Conservation (phyloP, 1,140 invertebrate species). For the Piezodorus guildinii region DNA sequence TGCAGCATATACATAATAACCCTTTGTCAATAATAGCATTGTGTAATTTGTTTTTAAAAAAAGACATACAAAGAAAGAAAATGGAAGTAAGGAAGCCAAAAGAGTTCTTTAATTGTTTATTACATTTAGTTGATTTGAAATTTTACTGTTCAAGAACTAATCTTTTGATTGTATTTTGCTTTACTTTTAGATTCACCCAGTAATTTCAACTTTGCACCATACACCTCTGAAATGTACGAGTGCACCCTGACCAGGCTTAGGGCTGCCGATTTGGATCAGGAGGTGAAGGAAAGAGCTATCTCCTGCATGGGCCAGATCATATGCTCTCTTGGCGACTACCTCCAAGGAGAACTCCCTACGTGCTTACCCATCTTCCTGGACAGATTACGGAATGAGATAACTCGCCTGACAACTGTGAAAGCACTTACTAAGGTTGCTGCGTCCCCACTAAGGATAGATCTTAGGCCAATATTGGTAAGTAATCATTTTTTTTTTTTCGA, state of each 20-base stretch:
- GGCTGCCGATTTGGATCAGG: constrained; percentile 95
- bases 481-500: too few relatives aligned
- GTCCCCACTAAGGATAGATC: constrained; percentile 75
- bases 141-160: too few relatives aligned
- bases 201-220: constrained; percentile 64
- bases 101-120: too few relatives aligned
- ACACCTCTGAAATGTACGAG: constrained; percentile 69
- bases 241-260: constrained; percentile 75
- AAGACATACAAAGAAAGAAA: too few relatives aligned
- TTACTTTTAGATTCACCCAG: constrained; percentile 38
- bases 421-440: constrained; percentile 88
- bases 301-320: constrained; percentile 94
- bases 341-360: constrained; percentile 59
- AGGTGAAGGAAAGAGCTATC: constrained; percentile 95
- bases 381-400: constrained; percentile 91
- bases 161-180: too few relatives aligned
- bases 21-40: too few relatives aligned
- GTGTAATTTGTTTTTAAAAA: too few relatives aligned
- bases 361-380: constrained; percentile 92
- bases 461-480: constrained; percentile 68
- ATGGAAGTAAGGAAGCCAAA: too few relatives aligned
- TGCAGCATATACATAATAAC: too few relatives aligned
- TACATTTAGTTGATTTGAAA: too few relatives aligned
- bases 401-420: constrained; percentile 88
- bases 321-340: constrained; percentile 76